A percentile compares a stretch with the other conserved stretches of the same genome.
Conservation (phyloP, 2,888 invertebrate genomes). For the Apeira syringaria region DNA sequence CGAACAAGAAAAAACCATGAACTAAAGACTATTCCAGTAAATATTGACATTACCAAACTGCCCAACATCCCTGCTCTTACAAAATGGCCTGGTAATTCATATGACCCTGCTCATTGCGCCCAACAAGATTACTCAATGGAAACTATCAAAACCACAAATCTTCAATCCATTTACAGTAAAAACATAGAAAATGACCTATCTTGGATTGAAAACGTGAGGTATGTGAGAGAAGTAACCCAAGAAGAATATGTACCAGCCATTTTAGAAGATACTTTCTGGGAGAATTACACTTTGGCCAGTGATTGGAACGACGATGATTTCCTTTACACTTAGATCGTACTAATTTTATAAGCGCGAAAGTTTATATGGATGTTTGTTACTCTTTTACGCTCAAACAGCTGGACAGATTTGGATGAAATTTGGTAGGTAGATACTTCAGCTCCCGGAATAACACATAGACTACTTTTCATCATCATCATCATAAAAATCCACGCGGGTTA, state of each 20-base stretch:
- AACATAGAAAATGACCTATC: constrained; percentile 37
- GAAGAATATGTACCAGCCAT: constrained; percentile 47
- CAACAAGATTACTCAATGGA: neutral
- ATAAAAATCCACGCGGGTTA: no score
- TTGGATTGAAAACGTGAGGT: constrained; percentile 63
- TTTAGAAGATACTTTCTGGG: constrained; percentile 54
- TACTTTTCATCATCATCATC: no score
- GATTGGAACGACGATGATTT: constrained; percentile 50
- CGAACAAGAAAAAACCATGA: no score
- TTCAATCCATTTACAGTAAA: constrained; percentile 8
- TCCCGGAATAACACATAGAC: no score
- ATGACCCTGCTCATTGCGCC: neutral
- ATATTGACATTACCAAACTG: neutral
- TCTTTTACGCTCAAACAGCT: no score
- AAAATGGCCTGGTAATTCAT: neutral
- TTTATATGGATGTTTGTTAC: no score
- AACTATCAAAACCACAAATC: neutral
- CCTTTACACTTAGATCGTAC: constrained; percentile 14
- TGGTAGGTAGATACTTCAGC: no score
- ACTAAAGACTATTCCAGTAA: neutral
- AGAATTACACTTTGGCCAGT: constrained; percentile 48
- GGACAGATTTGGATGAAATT: no score
- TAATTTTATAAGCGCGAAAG: no score
- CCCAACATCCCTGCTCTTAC: neutral
- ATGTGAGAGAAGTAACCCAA: constrained; percentile 48